Evolutionary conservation across 1,140 invertebrate species (phyloP), one percentile per base, ranked within the genome.

Genomic region (Euura saliciscinereae): DNA sequence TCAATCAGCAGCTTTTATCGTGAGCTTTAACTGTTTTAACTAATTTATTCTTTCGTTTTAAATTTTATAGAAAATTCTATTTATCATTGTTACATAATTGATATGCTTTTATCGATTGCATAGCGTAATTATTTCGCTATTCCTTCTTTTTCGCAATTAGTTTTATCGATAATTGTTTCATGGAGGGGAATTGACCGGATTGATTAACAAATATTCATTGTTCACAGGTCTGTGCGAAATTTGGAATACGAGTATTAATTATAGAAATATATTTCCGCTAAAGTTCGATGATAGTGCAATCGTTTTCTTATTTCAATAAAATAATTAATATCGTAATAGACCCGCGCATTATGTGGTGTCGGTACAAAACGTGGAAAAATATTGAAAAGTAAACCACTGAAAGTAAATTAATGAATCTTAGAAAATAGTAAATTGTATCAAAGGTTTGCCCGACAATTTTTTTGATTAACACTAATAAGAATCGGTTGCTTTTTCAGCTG

Each of bases 211-310:
- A 59, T 69, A 42, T 70, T 69, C 71, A 69, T n/a, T 13, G 8
- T 68, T 75, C 76, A 6, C 73, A 77, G 75, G 72, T 78, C 73
- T 43, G 69, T 74, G 28, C 69, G 72, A 68, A 75, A 80, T 79
- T 77, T 74, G 74, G 73, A 78, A 73, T 72, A 75, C 66, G 69
- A 78, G 66, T 79, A 77, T 66, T 67, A 69, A 45, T 65, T 28
- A 28, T 28, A 28, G 28, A 45, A 10, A 13, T 44, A 46, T 59
- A 59, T 10, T 69, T 69, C 43, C 42, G 10, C 13, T 67, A 67
- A 67, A 44, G 66, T 44, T 67, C 66, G 28, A 67, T 59, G 8
- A n/a, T 59, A 59, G 51, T n/a, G 51, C 51, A 6, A 59, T 59
- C 13, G 13, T 59, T 59, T 59, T 59, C 13, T 59, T 6, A 59